Evolutionary conservation across 2,888 invertebrate species (phyloP), one percentile per base, ranked within the genome.

Genomic region (Drosophila koepferae): DNA sequence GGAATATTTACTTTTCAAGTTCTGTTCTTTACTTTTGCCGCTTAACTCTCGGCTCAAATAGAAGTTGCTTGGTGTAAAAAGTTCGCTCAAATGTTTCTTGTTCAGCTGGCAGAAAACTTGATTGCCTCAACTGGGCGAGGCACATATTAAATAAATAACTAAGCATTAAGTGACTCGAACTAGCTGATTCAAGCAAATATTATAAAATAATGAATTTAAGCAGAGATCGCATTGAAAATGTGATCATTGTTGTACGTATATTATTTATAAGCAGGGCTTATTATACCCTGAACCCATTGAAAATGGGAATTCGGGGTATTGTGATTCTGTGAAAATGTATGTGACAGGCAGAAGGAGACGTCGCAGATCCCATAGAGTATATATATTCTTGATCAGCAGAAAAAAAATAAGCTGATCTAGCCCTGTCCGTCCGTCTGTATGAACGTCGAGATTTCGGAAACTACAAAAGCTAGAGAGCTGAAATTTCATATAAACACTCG

Each of bases 1-100:
- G 34, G 34, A 1, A 41, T 48, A 44, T 65, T 38, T 43, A 58
- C 56, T 41, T 53, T 53, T 18, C 10, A 31, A 31, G 49, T 34
- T 51, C 20, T n/a, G n/a, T n/a, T 8, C 40, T 40, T n/a, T 40
- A n/a, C n/a, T 40, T 40, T 40, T 40, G 40, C 40, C 9, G 28
- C 10, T 51, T 16, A 16, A 38, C 46, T 38, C 20, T n/a, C 46
- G 28, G 16, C 18, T 44, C 28, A 4, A 41, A 62, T 43, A 14
- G 18, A 31, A 20, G 34, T 58, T 18, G 14, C 6, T 44, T 7
- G 14, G 34, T 6, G 16, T 7, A 6, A 20, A 34, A 44, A 58
- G 49, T 60, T 60, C 18, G 12, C n/a, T 46, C 16, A 16, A 56
- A n/a, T 14, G 18, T 18, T 31, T 28, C 31, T 6, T 31, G 43